Percentiles rank a stretch among this genome's conserved stretches.
phyloP scores from a whole-genome alignment of 2,797 vertebrate genomes.

The Apogon talboti region DNA sequence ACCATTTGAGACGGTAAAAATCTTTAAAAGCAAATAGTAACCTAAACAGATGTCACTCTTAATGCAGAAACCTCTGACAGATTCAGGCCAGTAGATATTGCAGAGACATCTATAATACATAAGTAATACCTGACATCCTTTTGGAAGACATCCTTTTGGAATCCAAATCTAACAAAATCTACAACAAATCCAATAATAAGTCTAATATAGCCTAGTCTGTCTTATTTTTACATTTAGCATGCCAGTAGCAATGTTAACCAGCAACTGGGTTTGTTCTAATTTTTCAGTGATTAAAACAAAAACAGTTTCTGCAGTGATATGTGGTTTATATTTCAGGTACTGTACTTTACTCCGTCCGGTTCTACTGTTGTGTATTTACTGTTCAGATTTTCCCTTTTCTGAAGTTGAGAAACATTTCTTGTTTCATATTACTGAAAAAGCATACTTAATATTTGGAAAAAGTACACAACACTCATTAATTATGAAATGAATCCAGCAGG shows the following conservation, averaged over 20 bases:
- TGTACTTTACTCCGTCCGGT: conserved; percentile 4
- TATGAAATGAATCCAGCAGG: neutral
- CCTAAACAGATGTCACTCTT: conserved; percentile 15
- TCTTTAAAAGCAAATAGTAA: neutral
- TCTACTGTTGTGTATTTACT: conserved; percentile 16
- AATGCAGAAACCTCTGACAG: conserved; percentile 1
- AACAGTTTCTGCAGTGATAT: neutral
- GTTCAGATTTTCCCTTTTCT: conserved; percentile 15
- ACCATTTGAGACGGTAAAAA: neutral
- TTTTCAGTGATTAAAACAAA: neutral
- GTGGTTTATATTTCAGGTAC: conserved; percentile 9
- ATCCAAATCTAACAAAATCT: neutral
- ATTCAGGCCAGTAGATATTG: conserved; percentile 4
- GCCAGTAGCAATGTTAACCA: neutral
- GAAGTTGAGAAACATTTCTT: conserved; percentile 23
- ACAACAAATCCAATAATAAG: conserved; percentile 9
- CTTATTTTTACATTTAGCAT: conserved; percentile 9
- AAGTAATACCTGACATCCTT: conserved; percentile 1
- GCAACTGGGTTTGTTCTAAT: neutral
- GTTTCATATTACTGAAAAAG: neutral
- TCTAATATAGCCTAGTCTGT: neutral
- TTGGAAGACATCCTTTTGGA: conserved; percentile 7
- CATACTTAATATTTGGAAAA: conserved; percentile 10
- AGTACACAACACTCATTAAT: conserved; percentile 12
- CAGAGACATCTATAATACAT: neutral